Conservation (phyloP, 2,113 vertebrate species). For the Bothrops jararaca region DNA sequence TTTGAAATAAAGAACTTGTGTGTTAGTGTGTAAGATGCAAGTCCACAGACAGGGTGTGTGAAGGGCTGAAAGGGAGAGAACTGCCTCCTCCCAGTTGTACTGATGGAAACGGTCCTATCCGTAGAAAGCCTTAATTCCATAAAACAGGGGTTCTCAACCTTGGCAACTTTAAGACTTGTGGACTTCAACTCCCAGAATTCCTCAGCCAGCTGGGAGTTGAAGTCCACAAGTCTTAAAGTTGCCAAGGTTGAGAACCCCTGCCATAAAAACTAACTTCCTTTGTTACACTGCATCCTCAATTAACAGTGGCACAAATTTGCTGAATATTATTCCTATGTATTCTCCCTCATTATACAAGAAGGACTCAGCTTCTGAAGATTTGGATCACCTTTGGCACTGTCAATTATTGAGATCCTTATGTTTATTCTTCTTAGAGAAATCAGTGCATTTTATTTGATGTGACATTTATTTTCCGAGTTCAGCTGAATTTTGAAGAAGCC, state of each 20-base stretch:
- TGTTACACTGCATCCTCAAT: not conserved
- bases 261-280: not conserved
- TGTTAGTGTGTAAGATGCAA: not conserved
- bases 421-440: not conserved
- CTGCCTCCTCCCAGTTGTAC: not conserved
- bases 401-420: not conserved
- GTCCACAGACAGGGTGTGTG: not conserved
- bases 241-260: too few species aligned
- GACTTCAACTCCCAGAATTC: too few species aligned
- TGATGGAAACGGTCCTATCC: not conserved
- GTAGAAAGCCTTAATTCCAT: not conserved
- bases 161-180: too few species aligned
- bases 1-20: not conserved
- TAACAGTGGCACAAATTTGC: not conserved
- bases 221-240: too few species aligned
- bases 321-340: not conserved
- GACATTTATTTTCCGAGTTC: not conserved
- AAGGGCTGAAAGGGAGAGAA: not conserved
- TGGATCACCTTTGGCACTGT: not conserved
- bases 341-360: not conserved
- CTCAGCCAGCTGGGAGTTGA: too few species aligned
- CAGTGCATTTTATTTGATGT: not conserved
- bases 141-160: too few species aligned
- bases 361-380: not conserved
- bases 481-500: not conserved